Conservation (phyloP, 2,113 vertebrate species). For the Isichthys henryi region DNA sequence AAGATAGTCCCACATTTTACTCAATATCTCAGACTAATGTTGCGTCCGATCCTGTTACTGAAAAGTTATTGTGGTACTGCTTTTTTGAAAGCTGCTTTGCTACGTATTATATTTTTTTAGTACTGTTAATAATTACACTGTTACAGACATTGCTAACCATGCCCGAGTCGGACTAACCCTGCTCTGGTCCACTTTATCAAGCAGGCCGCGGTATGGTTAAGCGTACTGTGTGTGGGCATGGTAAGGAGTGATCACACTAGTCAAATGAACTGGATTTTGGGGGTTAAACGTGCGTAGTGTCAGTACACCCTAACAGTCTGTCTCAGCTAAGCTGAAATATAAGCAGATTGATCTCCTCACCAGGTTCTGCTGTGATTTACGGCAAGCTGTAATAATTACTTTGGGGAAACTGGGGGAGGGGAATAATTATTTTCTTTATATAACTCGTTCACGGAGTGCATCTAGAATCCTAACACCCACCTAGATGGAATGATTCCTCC, state of each 20-base stretch:
- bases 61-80: neutral
- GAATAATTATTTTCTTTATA: slow-evolving; percentile 7
- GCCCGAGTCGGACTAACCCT: neutral
- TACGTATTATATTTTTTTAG: too few species aligned
- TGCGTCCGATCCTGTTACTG: neutral
- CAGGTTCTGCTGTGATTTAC: neutral
- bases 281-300: neutral
- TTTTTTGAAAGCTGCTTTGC: neutral
- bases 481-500: neutral
- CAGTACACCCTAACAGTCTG: neutral
- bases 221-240: neutral
- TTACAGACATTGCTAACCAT: neutral
- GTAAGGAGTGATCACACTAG: neutral
- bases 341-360: neutral
- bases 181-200: neutral
- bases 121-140: too few species aligned
- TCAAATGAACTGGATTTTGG: neutral
- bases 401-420: slow-evolving; percentile 3
- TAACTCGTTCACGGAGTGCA: neutral
- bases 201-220: neutral
- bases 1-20: neutral
- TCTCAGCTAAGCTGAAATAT: slow-evolving; percentile 9
- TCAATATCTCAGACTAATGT: neutral
- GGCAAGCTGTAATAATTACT: slow-evolving; percentile 14
- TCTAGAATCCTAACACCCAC: neutral